Evolutionary conservation across 2,797 vertebrate species (phyloP), one percentile per base, ranked within the genome.

Genomic region (Anniella stebbinsi): DNA sequence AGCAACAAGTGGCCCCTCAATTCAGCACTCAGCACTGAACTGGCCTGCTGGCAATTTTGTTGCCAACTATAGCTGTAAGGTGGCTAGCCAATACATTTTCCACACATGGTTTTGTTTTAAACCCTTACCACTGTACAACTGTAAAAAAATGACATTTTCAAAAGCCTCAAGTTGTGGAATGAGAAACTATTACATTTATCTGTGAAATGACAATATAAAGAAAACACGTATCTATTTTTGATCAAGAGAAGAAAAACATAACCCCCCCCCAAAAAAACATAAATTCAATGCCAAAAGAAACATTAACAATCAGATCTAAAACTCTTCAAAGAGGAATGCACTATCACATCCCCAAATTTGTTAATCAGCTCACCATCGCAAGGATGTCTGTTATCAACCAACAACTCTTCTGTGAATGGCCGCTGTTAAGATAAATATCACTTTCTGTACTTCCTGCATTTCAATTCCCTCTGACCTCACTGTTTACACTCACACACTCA

Each of bases 151-250:
- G 11, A 36, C 28, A 66, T 73, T 57, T 75, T 75, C 69, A 41
- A 69, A 54, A 9, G 66, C 13, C 21, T 70, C 15, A 33, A 66
- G 15, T 38, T n/a, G 11, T 84, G 25, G 25, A 48, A 36, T 17
- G 33, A 33, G 33, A 51, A 78, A 51, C 51, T 30, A 45, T 89
- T 69, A 70, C 33, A 88, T 77, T 57, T 85, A 78, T 89, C 17
- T 78, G 48, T 78, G 45, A 78, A 85, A 15, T 57, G 21, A 33
- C 48, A 85, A 77, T 63, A 66, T 60, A 77, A 45, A 51, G 13
- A 45, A 51, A 57, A n/a, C 15, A 33, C 2, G 7, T 73, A 18
- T n/a, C 38, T 63, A 57, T 72, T n/a, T 73, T 36, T 69, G 3
- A 45, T 33, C 33, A 25, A 63, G 36, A 88, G 11, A 88, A 57